A percentile compares a stretch with the other conserved stretches of the same genome.
Evolutionary conservation across 2,888 invertebrate species (phyloP).

Genomic region (Muschampia plurimacula): DNA sequence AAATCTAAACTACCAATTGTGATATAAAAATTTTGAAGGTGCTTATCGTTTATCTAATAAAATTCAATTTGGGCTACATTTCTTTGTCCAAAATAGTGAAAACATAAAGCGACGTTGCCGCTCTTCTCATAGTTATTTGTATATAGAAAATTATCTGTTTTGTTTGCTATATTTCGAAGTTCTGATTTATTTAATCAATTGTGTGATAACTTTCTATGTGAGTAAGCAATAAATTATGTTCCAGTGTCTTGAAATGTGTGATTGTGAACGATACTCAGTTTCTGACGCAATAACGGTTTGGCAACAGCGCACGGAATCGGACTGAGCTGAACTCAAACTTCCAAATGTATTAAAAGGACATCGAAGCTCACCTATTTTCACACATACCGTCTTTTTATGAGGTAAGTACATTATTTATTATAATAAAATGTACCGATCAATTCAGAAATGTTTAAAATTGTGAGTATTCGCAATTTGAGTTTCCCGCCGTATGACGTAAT

Average conservation of each 20-base stretch:
- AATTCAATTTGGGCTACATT: conserved; percentile 27
- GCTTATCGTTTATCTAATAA: conserved; percentile 9
- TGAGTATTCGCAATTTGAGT: conserved; percentile 66
- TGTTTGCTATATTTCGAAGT: background rate
- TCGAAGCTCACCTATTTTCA: conserved; percentile 60
- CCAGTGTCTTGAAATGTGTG: conserved; percentile 76
- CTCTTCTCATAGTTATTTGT: conserved; percentile 52
- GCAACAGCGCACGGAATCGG: conserved; percentile 78
- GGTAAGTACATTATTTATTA: conserved; percentile 60
- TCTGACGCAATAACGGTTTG: conserved; percentile 84
- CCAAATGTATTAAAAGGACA: conserved; percentile 70
- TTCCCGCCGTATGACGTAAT: conserved; percentile 83
- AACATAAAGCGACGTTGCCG: conserved; percentile 75
- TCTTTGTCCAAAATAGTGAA: conserved; percentile 66
- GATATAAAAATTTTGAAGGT: conserved; percentile 27
- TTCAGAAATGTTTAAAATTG: conserved; percentile 45
- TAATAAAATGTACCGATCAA: background rate
- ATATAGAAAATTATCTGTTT: conserved; percentile 4
- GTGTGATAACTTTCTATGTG: conserved; percentile 46
- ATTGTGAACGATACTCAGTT: conserved; percentile 71
- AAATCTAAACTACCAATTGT: background rate
- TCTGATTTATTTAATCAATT: conserved; percentile 10
- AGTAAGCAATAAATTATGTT: conserved; percentile 65
- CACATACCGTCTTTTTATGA: conserved; percentile 66
- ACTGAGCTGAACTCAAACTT: conserved; percentile 70